These are phyloP conservation scores for Drosophila baimaii DNA, from an alignment of 1,140 invertebrate species.

Conservation along the genomic window DNA sequence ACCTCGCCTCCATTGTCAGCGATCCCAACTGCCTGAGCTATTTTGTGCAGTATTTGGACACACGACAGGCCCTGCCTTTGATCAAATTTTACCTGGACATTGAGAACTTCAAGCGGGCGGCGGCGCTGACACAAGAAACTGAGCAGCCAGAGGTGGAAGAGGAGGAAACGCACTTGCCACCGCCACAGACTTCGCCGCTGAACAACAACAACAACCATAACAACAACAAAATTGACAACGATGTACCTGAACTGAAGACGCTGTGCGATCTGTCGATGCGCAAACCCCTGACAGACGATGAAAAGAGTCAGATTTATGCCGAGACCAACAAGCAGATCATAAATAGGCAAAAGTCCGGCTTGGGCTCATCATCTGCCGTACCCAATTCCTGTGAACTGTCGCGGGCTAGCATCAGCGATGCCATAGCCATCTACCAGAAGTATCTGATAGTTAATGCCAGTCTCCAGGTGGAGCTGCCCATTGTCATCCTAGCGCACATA, in stretches of 20 bases:
- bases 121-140: constrained; percentile 46
- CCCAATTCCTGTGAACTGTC: constrained; percentile 29
- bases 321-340: constrained; percentile 77
- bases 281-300: constrained; percentile 82
- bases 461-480: constrained; percentile 83
- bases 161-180: neutral
- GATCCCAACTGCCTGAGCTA: constrained; percentile 90
- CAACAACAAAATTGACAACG: constrained; percentile 50
- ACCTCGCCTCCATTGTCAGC: constrained; percentile 87
- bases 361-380: neutral
- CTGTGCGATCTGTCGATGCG: constrained; percentile 80
- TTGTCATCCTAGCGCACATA: constrained; percentile 84
- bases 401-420: constrained; percentile 83
- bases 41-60: constrained; percentile 90
- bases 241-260: constrained; percentile 83
- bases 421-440: constrained; percentile 85
- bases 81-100: constrained; percentile 91
- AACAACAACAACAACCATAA: constrained; percentile 34
- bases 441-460: constrained; percentile 85
- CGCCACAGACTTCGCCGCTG: constrained; percentile 6
- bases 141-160: constrained; percentile 1
- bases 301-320: constrained; percentile 81
- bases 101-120: constrained; percentile 86
- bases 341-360: constrained; percentile 37
- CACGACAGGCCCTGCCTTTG: constrained; percentile 85